phyloP scores from a whole-genome alignment of 2,113 vertebrate species.

The Cettia cetti region DNA sequence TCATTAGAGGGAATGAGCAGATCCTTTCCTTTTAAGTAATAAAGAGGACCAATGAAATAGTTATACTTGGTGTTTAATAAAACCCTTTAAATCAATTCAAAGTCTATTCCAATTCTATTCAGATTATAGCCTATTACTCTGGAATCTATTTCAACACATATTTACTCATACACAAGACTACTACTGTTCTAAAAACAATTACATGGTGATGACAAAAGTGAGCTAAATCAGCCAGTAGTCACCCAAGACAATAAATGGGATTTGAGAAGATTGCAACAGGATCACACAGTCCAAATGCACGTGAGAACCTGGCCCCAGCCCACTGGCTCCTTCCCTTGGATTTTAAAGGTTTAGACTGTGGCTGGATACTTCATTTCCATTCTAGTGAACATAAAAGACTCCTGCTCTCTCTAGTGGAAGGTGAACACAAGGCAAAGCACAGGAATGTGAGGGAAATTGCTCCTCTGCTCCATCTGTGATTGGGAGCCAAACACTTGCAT shows the following conservation, averaged over 20 bases:
- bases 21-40: not conserved
- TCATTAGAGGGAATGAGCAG: not conserved
- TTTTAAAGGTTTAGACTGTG: not conserved
- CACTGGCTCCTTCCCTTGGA: not conserved
- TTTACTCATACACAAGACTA: not conserved
- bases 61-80: not conserved
- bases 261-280: not conserved
- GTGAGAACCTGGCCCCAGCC: not conserved
- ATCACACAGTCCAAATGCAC: not conserved
- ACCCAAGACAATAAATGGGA: not conserved
- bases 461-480: not conserved
- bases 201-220: not conserved
- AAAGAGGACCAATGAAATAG: not conserved
- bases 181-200: not conserved
- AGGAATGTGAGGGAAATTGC: not conserved
- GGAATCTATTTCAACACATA: not conserved
- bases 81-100: not conserved
- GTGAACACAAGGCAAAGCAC: not conserved
- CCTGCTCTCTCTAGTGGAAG: not conserved
- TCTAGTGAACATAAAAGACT: not conserved
- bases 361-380: not conserved
- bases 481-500: not conserved
- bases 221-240: not conserved
- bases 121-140: not conserved
- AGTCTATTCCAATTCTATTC: not conserved